Conservation (phyloP, 2,113 vertebrate species). For the Leiothrix lutea region DNA sequence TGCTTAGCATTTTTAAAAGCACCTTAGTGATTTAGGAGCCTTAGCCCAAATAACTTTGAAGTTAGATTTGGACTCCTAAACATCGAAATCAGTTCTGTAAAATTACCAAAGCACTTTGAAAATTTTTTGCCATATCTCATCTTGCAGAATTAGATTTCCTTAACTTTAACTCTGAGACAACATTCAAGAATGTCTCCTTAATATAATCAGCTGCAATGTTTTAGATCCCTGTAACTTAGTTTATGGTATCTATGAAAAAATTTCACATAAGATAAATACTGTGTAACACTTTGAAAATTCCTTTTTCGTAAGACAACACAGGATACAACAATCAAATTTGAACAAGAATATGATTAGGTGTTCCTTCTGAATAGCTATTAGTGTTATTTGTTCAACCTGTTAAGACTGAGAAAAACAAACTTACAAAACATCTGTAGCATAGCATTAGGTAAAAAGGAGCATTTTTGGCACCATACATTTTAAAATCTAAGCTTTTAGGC, state of each 20-base stretch:
- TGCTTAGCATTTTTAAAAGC: conserved; percentile 42
- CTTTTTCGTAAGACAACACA: not conserved
- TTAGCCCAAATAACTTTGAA: not conserved
- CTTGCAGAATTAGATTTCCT: not conserved
- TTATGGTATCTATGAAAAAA: not conserved
- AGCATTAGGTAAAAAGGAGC: conserved; percentile 56
- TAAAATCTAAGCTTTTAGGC: conserved; percentile 42
- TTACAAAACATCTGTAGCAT: conserved; percentile 33
- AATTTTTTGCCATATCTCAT: not conserved
- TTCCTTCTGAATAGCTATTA: not conserved
- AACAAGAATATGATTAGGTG: not conserved
- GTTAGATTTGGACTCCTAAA: conserved; percentile 21
- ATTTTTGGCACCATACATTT: conserved; percentile 73
- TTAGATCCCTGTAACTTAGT: not conserved
- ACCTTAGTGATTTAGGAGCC: conserved; percentile 51
- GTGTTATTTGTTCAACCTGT: not conserved
- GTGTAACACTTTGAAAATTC: not conserved
- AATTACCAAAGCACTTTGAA: not conserved
- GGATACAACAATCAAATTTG: not conserved
- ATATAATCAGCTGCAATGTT: not conserved
- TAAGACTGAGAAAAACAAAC: conserved; percentile 37
- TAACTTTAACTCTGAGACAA: not conserved
- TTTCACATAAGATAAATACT: not conserved
- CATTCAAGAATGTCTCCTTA: not conserved
- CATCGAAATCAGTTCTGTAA: not conserved